phyloP scores from a whole-genome alignment of 2,113 vertebrate species.

The Sprattus sprattus region DNA sequence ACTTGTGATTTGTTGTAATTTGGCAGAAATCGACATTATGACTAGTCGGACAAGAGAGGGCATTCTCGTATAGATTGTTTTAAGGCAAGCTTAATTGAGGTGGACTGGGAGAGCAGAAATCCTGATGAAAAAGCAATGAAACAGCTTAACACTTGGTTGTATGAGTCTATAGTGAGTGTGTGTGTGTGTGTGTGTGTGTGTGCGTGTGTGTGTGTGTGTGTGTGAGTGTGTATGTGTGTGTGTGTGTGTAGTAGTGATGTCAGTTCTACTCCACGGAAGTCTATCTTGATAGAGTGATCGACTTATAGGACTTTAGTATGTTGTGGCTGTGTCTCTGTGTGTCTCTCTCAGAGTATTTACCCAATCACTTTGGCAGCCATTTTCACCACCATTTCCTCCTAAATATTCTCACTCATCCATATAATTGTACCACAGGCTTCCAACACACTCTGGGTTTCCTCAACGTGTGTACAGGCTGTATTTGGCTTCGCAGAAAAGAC shows the following conservation, averaged over 20 bases:
- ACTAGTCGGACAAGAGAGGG: constrained; percentile 55
- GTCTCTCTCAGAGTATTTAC: neutral
- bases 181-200: constrained; percentile 25
- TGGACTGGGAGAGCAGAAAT: constrained; percentile 52
- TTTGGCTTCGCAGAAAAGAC: neutral
- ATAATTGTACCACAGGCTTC: constrained; percentile 33
- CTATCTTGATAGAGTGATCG: neutral
- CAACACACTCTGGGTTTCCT: constrained; percentile 32
- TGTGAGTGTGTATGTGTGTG: constrained; percentile 32
- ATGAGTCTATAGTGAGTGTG: neutral
- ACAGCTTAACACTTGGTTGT: constrained; percentile 51
- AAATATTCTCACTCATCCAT: constrained; percentile 34
- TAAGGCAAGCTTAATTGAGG: constrained; percentile 63
- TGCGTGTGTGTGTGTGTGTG: neutral
- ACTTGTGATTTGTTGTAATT: constrained; percentile 67
- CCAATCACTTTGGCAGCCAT: constrained; percentile 5
- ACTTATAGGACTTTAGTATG: neutral
- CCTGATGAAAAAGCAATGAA: constrained; percentile 55
- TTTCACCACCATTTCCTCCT: neutral
- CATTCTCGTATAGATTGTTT: constrained; percentile 49
- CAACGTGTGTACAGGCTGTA: constrained; percentile 27
- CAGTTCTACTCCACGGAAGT: neutral
- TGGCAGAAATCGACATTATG: constrained; percentile 63
- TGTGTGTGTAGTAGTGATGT: too few relatives aligned
- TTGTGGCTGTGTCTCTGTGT: neutral